Evolutionary conservation across 1,140 invertebrate genomes (phyloP).

Genomic region (Drosophila nebulosa): DNA sequence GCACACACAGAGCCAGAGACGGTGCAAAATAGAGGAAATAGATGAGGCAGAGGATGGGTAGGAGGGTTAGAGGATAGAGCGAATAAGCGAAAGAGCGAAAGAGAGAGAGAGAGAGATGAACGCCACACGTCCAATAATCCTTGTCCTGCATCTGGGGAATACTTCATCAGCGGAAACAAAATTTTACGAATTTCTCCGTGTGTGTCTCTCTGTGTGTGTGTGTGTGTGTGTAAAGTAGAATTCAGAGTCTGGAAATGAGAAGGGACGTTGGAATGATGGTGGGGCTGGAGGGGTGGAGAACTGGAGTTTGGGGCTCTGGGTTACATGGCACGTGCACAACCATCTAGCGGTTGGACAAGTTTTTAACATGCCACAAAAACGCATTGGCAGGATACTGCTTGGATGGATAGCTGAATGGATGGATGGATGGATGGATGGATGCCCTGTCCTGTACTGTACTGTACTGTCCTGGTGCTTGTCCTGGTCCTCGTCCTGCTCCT

Average conservation of each 20-base stretch:
- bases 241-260: not conserved
- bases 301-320: constrained; percentile 22
- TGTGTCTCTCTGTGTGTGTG: constrained; percentile 4
- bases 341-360: constrained; percentile 70
- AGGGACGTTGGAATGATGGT: no score
- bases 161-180: constrained; percentile 78
- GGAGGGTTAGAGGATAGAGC: not conserved
- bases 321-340: constrained; percentile 63
- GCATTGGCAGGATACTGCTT: constrained; percentile 54
- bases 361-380: constrained; percentile 75
- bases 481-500: not conserved
- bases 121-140: constrained; percentile 77
- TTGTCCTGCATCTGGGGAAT: constrained; percentile 75
- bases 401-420: constrained; percentile 3
- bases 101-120: not conserved
- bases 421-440: not conserved
- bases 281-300: not conserved
- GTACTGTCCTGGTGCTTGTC: constrained; percentile 6
- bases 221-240: constrained; percentile 8
- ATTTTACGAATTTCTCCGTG: constrained; percentile 74
- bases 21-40: not conserved
- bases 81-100: not conserved
- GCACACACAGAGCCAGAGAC: constrained; percentile 49
- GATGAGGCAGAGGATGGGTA: not conserved
- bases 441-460: no score